Conservation (phyloP, 2,113 vertebrate species). For the Mola mola region DNA sequence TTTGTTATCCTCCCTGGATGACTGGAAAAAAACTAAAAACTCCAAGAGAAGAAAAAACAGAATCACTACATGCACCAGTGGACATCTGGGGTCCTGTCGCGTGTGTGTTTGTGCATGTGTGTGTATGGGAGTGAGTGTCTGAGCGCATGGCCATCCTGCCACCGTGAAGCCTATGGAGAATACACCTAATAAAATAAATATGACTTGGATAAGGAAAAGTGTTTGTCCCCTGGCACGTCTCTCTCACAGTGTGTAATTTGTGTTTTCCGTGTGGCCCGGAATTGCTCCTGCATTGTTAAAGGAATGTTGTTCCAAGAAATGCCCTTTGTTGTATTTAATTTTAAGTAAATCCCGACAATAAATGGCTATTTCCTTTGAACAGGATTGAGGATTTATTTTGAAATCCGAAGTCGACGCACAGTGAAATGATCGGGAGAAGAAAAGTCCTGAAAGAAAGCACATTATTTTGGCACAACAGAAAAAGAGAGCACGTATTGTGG, state of each 20-base stretch:
- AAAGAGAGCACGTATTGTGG: no score
- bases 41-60: constrained; percentile 64
- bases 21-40: constrained; percentile 49
- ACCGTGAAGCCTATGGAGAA: constrained; percentile 74
- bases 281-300: constrained; percentile 64
- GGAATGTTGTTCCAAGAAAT: constrained; percentile 46
- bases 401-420: no score
- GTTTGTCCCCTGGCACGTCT: constrained; percentile 72
- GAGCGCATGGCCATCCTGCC: constrained; percentile 71
- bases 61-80: constrained; percentile 80
- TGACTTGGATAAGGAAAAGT: constrained; percentile 73
- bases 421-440: no score
- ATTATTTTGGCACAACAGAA: no score
- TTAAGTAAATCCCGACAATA: constrained; percentile 56
- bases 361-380: constrained; percentile 58
- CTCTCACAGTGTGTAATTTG: constrained; percentile 68
- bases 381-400: constrained; percentile 36
- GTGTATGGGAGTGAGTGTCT: constrained; percentile 63
- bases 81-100: constrained; percentile 70
- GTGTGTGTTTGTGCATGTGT: constrained; percentile 40
- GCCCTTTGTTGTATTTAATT: constrained; percentile 50
- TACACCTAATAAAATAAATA: constrained; percentile 81
- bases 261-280: constrained; percentile 57
- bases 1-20: constrained; percentile 63
- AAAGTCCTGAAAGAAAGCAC: no score